Evolutionary conservation across 2,888 invertebrate genomes (phyloP), one percentile per base, ranked within the genome.

Genomic region (Sminthurinus aureus): DNA sequence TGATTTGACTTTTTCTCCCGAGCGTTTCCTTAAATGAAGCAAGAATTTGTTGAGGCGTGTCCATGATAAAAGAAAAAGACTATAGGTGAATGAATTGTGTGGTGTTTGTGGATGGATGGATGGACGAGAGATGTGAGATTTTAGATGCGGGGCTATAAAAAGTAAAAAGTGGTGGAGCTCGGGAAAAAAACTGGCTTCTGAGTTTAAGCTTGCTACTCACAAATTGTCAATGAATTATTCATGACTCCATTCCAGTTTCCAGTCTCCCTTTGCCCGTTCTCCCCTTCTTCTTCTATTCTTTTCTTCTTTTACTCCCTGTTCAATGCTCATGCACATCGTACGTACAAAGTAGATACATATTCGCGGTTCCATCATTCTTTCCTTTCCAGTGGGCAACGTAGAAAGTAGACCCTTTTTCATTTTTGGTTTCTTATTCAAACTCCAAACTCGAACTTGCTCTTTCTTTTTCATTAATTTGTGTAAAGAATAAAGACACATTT

Each of bases 151-250:
- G 77, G 77, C 81, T 81, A 85, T 85, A 85, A 85, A 85, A 85
- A 75, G 82, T 83, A 85, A 85, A 84, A 84, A 82, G 82, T 83
- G 3, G 6, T 38, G 1, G 38, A 38, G 38, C 38, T 38, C 38
- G 38, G 38, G 38, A 6, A 6, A 6, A 38, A 38, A 4, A 38
- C 38, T 85, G 83, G 85, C 85, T 85, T 85, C 85, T 85, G 84
- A 85, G 52, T 75, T 18, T 18, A 26, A 22, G 73, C 50, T n/a
- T n/a, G n/a, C n/a, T n/a, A n/a, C n/a, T 38, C 38, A 38, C 38
- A 38, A 38, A 38, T 38, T 38, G 83, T 79, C 83, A n/a, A 84
- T 85, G 85, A 85, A 85, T 85, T 84, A 85, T 85, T 85, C 85
- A 85, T 85, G 83, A 83, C 58, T 75, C 71, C n/a, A 51, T 77